Conservation (phyloP, 2,113 vertebrate species). For the Thryonomys swinderianus region DNA sequence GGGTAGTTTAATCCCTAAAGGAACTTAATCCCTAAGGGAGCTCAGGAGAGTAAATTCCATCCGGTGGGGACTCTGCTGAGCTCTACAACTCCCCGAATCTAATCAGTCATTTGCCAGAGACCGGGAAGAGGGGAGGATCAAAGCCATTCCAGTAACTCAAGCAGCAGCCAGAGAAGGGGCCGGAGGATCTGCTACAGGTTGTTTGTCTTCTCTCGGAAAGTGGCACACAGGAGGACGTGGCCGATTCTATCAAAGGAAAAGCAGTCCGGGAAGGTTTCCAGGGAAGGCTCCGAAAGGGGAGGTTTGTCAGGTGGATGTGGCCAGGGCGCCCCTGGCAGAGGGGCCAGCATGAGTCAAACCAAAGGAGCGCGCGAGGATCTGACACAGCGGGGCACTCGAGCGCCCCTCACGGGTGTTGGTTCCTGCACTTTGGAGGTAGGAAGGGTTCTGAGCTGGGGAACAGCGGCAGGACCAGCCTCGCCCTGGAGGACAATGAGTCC, state of each 20-base stretch:
- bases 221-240: not conserved
- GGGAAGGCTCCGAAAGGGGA: not conserved
- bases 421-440: not conserved
- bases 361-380: not conserved
- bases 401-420: not conserved
- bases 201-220: constrained; percentile 5
- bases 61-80: not conserved
- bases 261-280: not conserved
- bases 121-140: not conserved
- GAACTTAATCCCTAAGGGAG: constrained; percentile 23
- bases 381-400: not conserved
- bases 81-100: constrained; percentile 28
- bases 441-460: not conserved
- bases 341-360: not conserved
- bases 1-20: not conserved
- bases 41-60: constrained; percentile 18
- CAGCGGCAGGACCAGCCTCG: not conserved
- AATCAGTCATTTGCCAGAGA: constrained; percentile 40
- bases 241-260: not conserved
- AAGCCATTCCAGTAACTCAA: constrained; percentile 9
- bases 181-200: not conserved
- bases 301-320: not conserved
- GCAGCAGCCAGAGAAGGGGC: not conserved
- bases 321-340: not conserved
- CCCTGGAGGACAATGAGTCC: not conserved